These are phyloP conservation scores for Homarus gammarus DNA, from an alignment of 2,888 invertebrate species.

Conservation along the genomic window DNA sequence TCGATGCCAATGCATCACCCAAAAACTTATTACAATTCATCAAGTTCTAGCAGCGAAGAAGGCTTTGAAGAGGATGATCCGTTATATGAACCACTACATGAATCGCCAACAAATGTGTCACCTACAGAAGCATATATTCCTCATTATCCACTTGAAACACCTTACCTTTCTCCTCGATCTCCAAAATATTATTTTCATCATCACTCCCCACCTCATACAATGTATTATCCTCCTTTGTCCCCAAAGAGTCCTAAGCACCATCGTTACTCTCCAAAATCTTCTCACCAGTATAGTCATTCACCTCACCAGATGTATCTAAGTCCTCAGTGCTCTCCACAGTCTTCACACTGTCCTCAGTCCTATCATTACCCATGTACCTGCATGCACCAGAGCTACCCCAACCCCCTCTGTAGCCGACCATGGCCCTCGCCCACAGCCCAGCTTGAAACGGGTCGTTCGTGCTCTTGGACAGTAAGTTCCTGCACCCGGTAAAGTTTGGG, in stretches of 20 bases:
- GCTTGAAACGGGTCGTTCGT: slow-evolving; percentile 61
- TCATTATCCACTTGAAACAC: slow-evolving; percentile 33
- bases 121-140: slow-evolving; percentile 41
- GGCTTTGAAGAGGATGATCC: slow-evolving; percentile 54
- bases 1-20: neutral
- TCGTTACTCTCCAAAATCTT: slow-evolving; percentile 31
- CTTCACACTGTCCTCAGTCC: slow-evolving; percentile 44
- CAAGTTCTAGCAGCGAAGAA: slow-evolving; percentile 61
- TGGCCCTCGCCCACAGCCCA: slow-evolving; percentile 66
- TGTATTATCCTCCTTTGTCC: slow-evolving; percentile 40
- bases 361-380: slow-evolving; percentile 59
- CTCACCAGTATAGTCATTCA: slow-evolving; percentile 25
- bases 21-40: slow-evolving; percentile 25
- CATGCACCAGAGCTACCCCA: slow-evolving; percentile 62
- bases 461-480: slow-evolving; percentile 72
- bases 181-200: slow-evolving; percentile 35
- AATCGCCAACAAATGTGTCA: slow-evolving; percentile 19
- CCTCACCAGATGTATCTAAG: slow-evolving; percentile 37
- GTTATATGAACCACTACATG: slow-evolving; percentile 56
- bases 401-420: slow-evolving; percentile 55
- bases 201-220: slow-evolving; percentile 22
- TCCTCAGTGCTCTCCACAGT: slow-evolving; percentile 50
- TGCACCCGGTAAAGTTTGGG: slow-evolving; percentile 64
- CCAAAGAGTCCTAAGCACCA: slow-evolving; percentile 51
- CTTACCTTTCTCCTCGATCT: slow-evolving; percentile 42